A percentile compares a stretch with the other conserved stretches of the same genome.
Conservation (phyloP, 2,888 invertebrate genomes). For the Podabrus alpinus region DNA sequence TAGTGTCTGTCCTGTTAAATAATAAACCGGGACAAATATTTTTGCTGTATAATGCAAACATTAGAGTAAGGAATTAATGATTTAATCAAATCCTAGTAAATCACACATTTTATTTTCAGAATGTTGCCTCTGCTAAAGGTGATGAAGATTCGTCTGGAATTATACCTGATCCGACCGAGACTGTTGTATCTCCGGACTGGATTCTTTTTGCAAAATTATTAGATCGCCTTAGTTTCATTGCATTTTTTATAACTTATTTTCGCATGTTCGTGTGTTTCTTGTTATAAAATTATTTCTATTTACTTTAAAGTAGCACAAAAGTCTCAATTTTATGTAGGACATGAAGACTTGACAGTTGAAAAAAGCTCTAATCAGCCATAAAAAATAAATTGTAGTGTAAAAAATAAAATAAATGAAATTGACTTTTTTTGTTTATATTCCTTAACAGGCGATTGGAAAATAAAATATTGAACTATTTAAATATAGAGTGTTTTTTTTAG, state of each 20-base stretch:
- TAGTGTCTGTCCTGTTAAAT: constrained; percentile 25
- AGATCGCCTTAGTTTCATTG: constrained; percentile 46
- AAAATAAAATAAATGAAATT: neutral
- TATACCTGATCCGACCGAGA: constrained; percentile 26
- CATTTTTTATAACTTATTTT: constrained; percentile 44
- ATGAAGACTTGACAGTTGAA: neutral
- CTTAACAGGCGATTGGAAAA: too few species aligned
- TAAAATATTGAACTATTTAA: too few species aligned
- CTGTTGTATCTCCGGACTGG: constrained; percentile 43
- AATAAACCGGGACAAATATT: constrained; percentile 34
- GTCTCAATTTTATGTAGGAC: neutral
- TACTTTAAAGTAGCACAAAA: neutral
- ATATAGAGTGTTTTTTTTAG: too few species aligned
- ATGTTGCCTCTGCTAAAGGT: constrained; percentile 42
- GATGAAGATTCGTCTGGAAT: constrained; percentile 48
- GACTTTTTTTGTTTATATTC: too few species aligned
- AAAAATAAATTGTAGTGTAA: neutral
- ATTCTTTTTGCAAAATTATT: constrained; percentile 48
- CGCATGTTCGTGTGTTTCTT: constrained; percentile 44
- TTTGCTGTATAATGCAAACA: constrained; percentile 31
- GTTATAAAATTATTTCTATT: constrained; percentile 30
- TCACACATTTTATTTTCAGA: constrained; percentile 33
- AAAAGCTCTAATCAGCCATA: neutral
- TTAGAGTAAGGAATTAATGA: constrained; percentile 30
- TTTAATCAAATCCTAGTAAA: neutral